Percentiles rank a stretch among this genome's conserved stretches.
phyloP scores from a whole-genome alignment of 2,888 invertebrate genomes.

The Ypsolopha scabrella region DNA sequence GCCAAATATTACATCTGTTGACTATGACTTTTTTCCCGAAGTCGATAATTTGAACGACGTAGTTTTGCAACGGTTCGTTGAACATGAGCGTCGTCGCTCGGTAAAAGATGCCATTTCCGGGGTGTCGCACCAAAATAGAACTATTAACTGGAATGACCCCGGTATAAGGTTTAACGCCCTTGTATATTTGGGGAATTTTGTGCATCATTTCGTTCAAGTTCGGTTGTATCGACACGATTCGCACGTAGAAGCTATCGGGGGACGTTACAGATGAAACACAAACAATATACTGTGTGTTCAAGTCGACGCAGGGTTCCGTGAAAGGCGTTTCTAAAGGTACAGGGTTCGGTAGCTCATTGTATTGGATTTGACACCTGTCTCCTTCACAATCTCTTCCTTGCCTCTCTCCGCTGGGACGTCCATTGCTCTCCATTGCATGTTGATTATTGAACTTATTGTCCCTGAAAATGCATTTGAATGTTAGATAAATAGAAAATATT shows the following conservation, averaged over 20 bases:
- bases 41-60: constrained; percentile 80
- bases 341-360: constrained; percentile 52
- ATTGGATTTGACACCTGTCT: constrained; percentile 25
- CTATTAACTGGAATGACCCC: constrained; percentile 67
- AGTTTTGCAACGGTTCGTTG: constrained; percentile 68
- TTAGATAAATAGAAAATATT: no score
- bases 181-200: constrained; percentile 77
- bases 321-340: constrained; percentile 60
- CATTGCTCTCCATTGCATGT: constrained; percentile 27
- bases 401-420: constrained; percentile 18
- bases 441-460: constrained; percentile 22
- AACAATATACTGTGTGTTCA: constrained; percentile 68
- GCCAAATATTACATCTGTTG: constrained; percentile 74
- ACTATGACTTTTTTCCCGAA: constrained; percentile 80
- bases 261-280: constrained; percentile 81
- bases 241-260: constrained; percentile 79
- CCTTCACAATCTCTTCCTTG: neutral
- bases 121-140: constrained; percentile 77
- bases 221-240: constrained; percentile 55
- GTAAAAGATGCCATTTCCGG: constrained; percentile 78
- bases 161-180: constrained; percentile 51
- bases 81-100: constrained; percentile 76
- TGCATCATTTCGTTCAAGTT: constrained; percentile 78
- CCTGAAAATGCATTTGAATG: no score
- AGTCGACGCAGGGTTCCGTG: constrained; percentile 48